Conservation (phyloP, 2,888 invertebrate species). For the Scaptomyza cyrtandrae region DNA sequence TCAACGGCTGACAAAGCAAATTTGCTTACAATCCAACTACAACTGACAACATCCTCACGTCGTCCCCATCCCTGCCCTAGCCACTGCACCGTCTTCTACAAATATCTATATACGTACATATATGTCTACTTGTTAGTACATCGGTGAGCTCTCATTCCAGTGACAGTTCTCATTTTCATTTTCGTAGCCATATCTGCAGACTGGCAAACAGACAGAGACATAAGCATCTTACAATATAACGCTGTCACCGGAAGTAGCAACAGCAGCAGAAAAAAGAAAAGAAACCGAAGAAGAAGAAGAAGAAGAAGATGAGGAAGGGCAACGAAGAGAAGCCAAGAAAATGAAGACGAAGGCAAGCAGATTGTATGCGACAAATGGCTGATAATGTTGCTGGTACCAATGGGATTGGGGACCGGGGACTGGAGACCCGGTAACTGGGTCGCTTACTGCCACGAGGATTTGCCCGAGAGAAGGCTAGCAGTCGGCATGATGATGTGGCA, state of each 20-base stretch:
- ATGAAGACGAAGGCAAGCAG: conserved; percentile 65
- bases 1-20: conserved; percentile 77
- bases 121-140: conserved; percentile 26
- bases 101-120: not conserved
- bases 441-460: not conserved
- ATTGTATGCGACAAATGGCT: conserved; percentile 81
- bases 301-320: conserved; percentile 4
- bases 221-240: conserved; percentile 82
- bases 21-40: conserved; percentile 40
- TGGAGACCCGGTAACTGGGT: conserved; percentile 15
- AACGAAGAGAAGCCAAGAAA: too few relatives aligned
- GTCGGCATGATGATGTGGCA: conserved; percentile 1
- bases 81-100: not conserved
- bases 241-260: conserved; percentile 81
- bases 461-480: too few relatives aligned
- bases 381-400: conserved; percentile 71
- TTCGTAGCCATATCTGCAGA: conserved; percentile 60
- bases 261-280: conserved; percentile 43
- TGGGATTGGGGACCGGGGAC: conserved; percentile 33
- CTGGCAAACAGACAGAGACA: conserved; percentile 72
- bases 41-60: not conserved
- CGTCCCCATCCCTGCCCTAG: not conserved
- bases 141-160: conserved; percentile 37
- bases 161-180: conserved; percentile 37
- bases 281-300: conserved; percentile 13